A percentile compares a stretch with the other conserved stretches of the same genome.
These are phyloP conservation scores for Ceratoteleas bidentatus DNA, from an alignment of 1,140 invertebrate genomes.

Conservation along the genomic window DNA sequence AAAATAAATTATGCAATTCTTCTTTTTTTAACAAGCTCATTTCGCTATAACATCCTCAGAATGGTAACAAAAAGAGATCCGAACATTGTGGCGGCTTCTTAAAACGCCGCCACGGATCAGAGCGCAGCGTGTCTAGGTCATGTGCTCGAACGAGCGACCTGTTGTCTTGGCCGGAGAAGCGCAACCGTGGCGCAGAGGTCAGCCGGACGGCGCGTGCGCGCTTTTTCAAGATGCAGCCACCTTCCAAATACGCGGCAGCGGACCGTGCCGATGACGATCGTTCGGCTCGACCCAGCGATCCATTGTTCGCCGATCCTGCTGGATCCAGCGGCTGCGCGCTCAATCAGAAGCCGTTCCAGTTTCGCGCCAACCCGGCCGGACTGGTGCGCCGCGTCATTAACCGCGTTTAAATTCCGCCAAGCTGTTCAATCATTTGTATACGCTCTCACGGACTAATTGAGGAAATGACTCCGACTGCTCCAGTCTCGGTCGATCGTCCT, in stretches of 20 bases:
- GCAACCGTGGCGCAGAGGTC: slow-evolving; percentile 40
- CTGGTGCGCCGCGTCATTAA: slow-evolving; percentile 15
- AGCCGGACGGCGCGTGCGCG: slow-evolving; percentile 20
- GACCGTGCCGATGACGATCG: too few species aligned
- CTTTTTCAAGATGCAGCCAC: slow-evolving; percentile 24
- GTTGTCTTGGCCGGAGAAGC: slow-evolving; percentile 44
- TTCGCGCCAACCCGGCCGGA: slow-evolving; percentile 15
- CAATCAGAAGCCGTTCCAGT: slow-evolving; percentile 27
- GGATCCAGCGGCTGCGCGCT: slow-evolving; percentile 9
- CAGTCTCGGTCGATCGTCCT: too few species aligned
- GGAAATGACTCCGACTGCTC: background rate
- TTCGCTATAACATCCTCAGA: too few species aligned
- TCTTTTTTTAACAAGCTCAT: too few species aligned
- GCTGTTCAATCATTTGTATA: slow-evolving; percentile 16
- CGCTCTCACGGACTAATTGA: background rate
- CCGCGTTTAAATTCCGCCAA: slow-evolving; percentile 17
- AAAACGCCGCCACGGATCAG: slow-evolving; percentile 28
- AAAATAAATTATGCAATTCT: too few species aligned
- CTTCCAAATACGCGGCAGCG: too few species aligned
- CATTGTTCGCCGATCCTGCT: slow-evolving; percentile 10
- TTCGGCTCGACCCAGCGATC: slow-evolving; percentile 12
- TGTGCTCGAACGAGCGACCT: slow-evolving; percentile 46
- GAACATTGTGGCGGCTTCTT: slow-evolving; percentile 23
- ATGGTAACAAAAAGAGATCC: background rate
- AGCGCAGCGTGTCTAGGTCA: slow-evolving; percentile 48